These are phyloP conservation scores for Cerastoderma edule DNA, from an alignment of 2,888 invertebrate species.

Conservation along the genomic window DNA sequence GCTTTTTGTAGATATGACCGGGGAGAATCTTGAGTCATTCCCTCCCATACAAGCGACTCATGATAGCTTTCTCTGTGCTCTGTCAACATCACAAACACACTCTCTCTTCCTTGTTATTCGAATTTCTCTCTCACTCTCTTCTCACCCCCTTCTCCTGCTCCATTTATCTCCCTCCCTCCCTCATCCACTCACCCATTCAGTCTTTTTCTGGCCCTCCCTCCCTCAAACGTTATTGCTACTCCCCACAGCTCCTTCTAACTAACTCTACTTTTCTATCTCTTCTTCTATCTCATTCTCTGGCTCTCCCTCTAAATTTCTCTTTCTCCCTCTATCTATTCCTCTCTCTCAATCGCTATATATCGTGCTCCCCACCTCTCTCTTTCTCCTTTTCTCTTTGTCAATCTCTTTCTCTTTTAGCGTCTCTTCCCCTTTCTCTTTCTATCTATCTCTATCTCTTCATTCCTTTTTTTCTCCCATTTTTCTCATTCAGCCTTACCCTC, in stretches of 20 bases:
- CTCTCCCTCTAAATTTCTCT: neutral
- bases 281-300: neutral
- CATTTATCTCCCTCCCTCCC: neutral
- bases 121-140: neutral
- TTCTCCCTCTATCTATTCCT: neutral
- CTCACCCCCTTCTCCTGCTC: neutral
- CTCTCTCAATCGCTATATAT: neutral
- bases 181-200: neutral
- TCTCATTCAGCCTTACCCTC: neutral
- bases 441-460: constrained; percentile 7
- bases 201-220: neutral
- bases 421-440: constrained; percentile 5
- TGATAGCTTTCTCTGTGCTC: constrained; percentile 1
- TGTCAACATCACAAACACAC: neutral
- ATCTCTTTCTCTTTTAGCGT: neutral
- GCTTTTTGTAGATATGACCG: too few relatives aligned
- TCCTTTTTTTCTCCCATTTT: constrained; percentile 4
- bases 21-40: too few relatives aligned
- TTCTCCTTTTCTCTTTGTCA: neutral
- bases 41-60: too few relatives aligned
- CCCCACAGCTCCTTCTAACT: neutral
- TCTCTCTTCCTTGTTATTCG: neutral
- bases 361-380: neutral
- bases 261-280: neutral
- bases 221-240: neutral